These are phyloP conservation scores for Drosophila peninsularis DNA, from an alignment of 2,888 invertebrate species.

Conservation along the genomic window DNA sequence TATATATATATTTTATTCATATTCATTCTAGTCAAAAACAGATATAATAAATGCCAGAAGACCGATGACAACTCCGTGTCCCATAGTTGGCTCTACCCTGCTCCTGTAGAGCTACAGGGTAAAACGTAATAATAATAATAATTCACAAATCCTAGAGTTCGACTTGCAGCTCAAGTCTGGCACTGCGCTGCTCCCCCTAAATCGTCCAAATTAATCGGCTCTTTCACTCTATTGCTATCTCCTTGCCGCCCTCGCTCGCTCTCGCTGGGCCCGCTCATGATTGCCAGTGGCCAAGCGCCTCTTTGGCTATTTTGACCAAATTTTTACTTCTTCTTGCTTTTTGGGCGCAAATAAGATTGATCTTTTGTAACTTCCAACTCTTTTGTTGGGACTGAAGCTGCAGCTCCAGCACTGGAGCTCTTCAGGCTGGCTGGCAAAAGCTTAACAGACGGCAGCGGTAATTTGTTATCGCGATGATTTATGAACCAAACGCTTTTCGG, in stretches of 20 bases:
- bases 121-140: slow-evolving; percentile 58
- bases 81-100: too few species aligned
- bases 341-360: slow-evolving; percentile 80
- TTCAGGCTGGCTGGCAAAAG: slow-evolving; percentile 12
- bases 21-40: too few species aligned
- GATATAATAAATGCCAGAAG: too few species aligned
- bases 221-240: slow-evolving; percentile 34
- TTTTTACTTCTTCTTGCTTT: slow-evolving; percentile 21
- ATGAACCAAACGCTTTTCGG: slow-evolving; percentile 79
- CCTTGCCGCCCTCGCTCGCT: not conserved
- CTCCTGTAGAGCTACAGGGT: not conserved
- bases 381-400: slow-evolving; percentile 39
- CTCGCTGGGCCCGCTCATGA: slow-evolving; percentile 39
- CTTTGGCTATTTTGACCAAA: slow-evolving; percentile 56
- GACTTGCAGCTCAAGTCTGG: slow-evolving; percentile 42
- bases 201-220: slow-evolving; percentile 73
- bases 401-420: slow-evolving; percentile 9
- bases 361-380: slow-evolving; percentile 79
- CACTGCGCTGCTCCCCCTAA: slow-evolving; percentile 33
- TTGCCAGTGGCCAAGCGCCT: slow-evolving; percentile 63
- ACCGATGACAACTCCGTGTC: too few species aligned
- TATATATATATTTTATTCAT: too few species aligned
- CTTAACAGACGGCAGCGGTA: slow-evolving; percentile 78
- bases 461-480: slow-evolving; percentile 84
- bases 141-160: slow-evolving; percentile 49